Evolutionary conservation across 2,797 vertebrate species (phyloP).

Genomic region (Bradypodion ventrale): DNA sequence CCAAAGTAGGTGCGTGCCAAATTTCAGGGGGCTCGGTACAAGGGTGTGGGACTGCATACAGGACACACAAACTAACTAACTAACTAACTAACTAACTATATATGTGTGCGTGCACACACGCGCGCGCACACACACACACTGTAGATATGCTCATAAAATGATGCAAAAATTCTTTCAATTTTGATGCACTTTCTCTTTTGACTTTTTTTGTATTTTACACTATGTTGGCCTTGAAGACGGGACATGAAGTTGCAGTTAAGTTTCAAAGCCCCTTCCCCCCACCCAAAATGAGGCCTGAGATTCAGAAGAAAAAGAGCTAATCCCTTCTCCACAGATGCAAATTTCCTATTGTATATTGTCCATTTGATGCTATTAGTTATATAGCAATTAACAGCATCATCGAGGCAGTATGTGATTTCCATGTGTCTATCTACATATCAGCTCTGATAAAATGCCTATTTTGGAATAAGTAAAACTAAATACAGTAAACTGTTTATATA

Average conservation of each 20-base stretch:
- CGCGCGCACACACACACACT: too few relatives aligned
- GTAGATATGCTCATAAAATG: not conserved
- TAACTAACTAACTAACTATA: too few relatives aligned
- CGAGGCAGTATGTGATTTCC: not conserved
- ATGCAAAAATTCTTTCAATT: not conserved
- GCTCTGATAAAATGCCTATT: not conserved
- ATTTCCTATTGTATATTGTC: not conserved
- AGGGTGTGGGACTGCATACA: too few relatives aligned
- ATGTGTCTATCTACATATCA: not conserved
- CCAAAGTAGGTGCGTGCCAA: too few relatives aligned
- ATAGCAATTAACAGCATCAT: not conserved
- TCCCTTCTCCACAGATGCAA: too few relatives aligned
- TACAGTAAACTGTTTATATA: not conserved
- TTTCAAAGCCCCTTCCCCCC: not conserved
- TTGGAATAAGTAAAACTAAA: not conserved
- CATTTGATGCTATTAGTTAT: not conserved
- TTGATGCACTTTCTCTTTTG: not conserved
- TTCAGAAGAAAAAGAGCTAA: not conserved
- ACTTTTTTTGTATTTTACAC: not conserved
- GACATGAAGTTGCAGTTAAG: not conserved
- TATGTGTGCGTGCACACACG: too few relatives aligned
- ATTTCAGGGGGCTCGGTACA: too few relatives aligned
- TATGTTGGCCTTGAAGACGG: not conserved
- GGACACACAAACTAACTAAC: too few relatives aligned
- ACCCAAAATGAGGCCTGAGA: not conserved